phyloP scores from a whole-genome alignment of 1,140 invertebrate genomes.

The Piezodorus guildinii region DNA sequence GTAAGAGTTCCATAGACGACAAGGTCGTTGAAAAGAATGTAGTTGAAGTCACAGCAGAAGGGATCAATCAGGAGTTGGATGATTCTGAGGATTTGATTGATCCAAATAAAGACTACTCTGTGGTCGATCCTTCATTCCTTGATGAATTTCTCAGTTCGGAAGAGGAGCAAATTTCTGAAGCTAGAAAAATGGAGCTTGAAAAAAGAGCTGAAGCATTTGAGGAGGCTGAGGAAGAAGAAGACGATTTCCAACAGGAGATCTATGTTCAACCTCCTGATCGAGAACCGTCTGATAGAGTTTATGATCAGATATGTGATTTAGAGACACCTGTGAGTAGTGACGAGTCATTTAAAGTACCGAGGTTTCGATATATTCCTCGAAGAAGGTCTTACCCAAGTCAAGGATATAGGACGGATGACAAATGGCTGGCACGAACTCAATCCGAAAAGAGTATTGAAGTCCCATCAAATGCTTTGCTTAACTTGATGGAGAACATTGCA shows the following conservation, averaged over 20 bases:
- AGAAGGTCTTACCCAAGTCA: too few species aligned
- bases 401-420: too few species aligned
- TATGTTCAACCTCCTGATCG: too few species aligned
- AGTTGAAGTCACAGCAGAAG: neutral
- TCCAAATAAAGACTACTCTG: neutral
- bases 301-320: slow-evolving; percentile 3
- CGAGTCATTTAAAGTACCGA: too few species aligned
- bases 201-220: neutral
- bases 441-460: too few species aligned
- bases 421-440: too few species aligned
- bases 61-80: neutral
- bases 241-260: neutral
- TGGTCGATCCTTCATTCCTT: neutral
- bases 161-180: neutral
- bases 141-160: neutral
- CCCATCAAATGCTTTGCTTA: too few species aligned
- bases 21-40: neutral
- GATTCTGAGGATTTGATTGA: neutral
- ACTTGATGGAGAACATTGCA: too few species aligned
- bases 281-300: neutral
- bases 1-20: too few species aligned
- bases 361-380: too few species aligned
- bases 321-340: neutral
- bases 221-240: neutral
- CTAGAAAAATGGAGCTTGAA: neutral